phyloP scores from a whole-genome alignment of 2,888 invertebrate species.

The Pandemis heparana region DNA sequence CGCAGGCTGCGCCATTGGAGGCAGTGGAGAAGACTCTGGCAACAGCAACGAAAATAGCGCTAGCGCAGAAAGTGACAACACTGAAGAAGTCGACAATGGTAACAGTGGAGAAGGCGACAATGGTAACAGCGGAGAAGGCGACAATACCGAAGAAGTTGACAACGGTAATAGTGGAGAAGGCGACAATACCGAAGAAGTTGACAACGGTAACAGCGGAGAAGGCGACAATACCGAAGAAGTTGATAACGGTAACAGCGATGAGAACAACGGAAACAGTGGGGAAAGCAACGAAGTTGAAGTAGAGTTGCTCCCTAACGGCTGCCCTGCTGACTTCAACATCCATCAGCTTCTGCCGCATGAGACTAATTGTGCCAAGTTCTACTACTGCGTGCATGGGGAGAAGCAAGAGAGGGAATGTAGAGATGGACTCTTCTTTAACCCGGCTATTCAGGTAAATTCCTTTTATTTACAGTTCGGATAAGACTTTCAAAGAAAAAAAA shows the following conservation, averaged over 20 bases:
- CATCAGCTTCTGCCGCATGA: constrained; percentile 57
- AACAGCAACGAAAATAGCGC: constrained; percentile 1
- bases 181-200: not conserved
- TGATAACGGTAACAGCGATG: constrained; percentile 7
- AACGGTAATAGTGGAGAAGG: too few species aligned
- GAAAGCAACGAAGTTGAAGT: constrained; percentile 16
- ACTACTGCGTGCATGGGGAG: constrained; percentile 57
- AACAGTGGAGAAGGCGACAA: not conserved
- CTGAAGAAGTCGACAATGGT: too few species aligned
- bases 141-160: not conserved
- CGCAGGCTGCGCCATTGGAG: constrained; percentile 43
- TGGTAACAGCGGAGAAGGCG: constrained; percentile 12
- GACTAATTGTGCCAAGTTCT: constrained; percentile 56
- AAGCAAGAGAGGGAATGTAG: constrained; percentile 50
- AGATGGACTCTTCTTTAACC: constrained; percentile 51
- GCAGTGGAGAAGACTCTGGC: constrained; percentile 5
- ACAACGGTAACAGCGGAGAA: not conserved
- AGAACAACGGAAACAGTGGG: not conserved
- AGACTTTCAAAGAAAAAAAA: too few species aligned
- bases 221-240: constrained; percentile 6
- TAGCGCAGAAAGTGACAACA: not conserved
- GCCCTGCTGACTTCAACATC: constrained; percentile 52
- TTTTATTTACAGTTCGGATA: too few species aligned
- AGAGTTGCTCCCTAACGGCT: constrained; percentile 51
- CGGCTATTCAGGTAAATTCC: constrained; percentile 33